Base-by-base conservation (phyloP, 1,140 invertebrate species). In the Dreissena polymorpha region DNA sequence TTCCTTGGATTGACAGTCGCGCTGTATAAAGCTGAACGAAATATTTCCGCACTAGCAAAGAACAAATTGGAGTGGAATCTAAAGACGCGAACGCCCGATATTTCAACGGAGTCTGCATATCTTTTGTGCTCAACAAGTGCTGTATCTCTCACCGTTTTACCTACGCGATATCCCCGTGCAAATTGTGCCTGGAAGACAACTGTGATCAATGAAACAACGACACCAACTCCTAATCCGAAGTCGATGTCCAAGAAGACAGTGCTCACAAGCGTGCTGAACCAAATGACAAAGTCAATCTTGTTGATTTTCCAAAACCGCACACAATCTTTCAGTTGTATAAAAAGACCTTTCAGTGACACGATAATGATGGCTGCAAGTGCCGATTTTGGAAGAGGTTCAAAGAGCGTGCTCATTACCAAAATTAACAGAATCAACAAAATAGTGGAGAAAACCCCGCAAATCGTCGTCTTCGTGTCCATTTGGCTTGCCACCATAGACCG, bases 401-500 rank as follows among this genome's bases (percentile, higher is more conserved):
- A 92, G 23, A 93, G 80, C 10, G 91, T 88, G 25, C 90, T 92
- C 76, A 94, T 91, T 64, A 93, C 92, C 29, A 94, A 87, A 60
- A 94, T 91, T 25, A 94, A 92, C 7, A 94, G 85, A 10, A 94
- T 86, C 51, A 94, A 87, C 25, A 94, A 87, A 6, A 91, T 83
- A n/a, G 93, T 85, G 14, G 93, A 91, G 49, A 95, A 87, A 39
- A 94, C 51, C 0, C 90, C 90, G 64, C 78, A 81, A n/a, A 91
- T 25, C 1, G 88, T 90, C 55, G 91, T 88, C 67, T 88, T 90
- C 12, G 88, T 87, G 73, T 89, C 89, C 89, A 90, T 91, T 29
- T 77, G 78, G 29, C 86, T 88, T 27, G 88, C 87, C 18, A 91
- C 87, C 91, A 97, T 97, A 51, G 97, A 97, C 85, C 96, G 93